A percentile compares a stretch with the other conserved stretches of the same genome.
Conservation (phyloP, 2,888 invertebrate species). For the Salpingus planirostris region DNA sequence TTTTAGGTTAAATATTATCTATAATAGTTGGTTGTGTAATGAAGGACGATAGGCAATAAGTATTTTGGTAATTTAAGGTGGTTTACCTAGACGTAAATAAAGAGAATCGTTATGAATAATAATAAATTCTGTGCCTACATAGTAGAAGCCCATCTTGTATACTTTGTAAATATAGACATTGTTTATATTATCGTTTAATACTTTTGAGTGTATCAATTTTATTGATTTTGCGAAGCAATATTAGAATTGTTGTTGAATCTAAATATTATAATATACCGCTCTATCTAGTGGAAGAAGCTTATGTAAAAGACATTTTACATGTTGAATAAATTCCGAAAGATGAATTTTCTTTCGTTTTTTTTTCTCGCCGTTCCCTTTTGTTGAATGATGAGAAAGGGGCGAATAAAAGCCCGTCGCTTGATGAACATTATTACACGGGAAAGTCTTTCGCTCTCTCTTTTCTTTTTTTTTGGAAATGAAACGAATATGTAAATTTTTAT, state of each 20-base stretch:
- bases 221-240: conserved; percentile 30
- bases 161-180: conserved; percentile 13
- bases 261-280: too few species aligned
- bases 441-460: too few species aligned
- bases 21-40: too few species aligned
- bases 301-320: conserved; percentile 27
- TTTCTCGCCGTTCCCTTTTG: conserved; percentile 1
- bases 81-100: too few species aligned
- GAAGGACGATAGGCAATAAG: conserved; percentile 3
- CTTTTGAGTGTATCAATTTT: conserved; percentile 9
- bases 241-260: conserved; percentile 24
- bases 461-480: conserved; percentile 13
- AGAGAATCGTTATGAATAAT: conserved; percentile 1
- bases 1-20: too few species aligned
- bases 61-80: conserved; percentile 4
- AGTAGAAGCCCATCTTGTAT: conserved; percentile 12
- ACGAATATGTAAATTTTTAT: conserved; percentile 29
- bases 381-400: background rate
- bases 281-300: conserved; percentile 22
- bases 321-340: conserved; percentile 22
- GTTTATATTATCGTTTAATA: conserved; percentile 6
- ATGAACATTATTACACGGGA: too few species aligned
- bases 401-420: conserved; percentile 3
- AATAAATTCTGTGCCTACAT: conserved; percentile 25
- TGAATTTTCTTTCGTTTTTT: conserved; percentile 3